A percentile compares a stretch with the other conserved stretches of the same genome.
Conservation (phyloP, 2,888 invertebrate species). For the Agrochola lota region DNA sequence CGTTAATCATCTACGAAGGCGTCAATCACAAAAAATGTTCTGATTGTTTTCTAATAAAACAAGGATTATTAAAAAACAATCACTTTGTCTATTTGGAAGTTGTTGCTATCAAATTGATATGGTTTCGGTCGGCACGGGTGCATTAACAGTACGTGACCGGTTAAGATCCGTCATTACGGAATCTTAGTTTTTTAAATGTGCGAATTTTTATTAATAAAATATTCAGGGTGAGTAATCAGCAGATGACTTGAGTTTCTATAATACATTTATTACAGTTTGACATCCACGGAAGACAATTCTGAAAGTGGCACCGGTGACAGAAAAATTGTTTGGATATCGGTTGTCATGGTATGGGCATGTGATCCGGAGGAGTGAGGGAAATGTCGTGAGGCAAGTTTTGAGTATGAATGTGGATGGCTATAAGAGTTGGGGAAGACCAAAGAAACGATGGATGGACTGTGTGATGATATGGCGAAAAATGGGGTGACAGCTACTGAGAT, state of each 20-base stretch:
- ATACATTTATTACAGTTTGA: background rate
- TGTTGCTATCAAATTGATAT: conserved; percentile 25
- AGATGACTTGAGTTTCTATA: background rate
- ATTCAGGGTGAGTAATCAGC: background rate
- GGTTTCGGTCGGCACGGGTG: too few species aligned
- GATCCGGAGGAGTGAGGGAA: background rate
- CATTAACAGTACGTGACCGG: too few species aligned
- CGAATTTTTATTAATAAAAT: background rate
- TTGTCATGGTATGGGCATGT: background rate
- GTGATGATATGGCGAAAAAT: background rate
- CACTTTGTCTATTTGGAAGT: conserved; percentile 5
- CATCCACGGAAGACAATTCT: background rate
- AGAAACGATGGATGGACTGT: background rate
- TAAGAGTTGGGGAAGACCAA: background rate
- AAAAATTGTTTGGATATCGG: background rate
- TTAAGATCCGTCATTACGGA: conserved; percentile 2
- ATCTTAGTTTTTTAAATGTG: background rate
- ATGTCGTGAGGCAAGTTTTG: background rate
- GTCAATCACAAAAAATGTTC: background rate
- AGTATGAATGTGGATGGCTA: background rate
- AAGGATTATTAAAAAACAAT: conserved; percentile 42
- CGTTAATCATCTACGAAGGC: background rate
- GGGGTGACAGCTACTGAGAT: background rate
- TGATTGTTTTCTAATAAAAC: background rate
- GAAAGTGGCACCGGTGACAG: background rate